Percentiles rank a stretch among this genome's conserved stretches.
These are phyloP conservation scores for Campylomormyrus tamandua DNA, from an alignment of 2,113 vertebrate species.

Conservation along the genomic window DNA sequence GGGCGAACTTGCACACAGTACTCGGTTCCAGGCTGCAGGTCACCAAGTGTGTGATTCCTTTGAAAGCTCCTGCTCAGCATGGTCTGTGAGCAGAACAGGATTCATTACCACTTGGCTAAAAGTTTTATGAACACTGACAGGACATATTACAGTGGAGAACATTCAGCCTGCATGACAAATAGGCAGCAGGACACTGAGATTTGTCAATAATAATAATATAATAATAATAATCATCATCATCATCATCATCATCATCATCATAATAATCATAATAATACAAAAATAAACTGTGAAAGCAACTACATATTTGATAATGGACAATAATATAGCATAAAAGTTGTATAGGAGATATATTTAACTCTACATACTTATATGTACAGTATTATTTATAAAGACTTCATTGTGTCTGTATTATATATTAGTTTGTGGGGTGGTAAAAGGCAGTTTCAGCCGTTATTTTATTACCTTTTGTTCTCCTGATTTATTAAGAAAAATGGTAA, in stretches of 20 bases:
- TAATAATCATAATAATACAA: neutral
- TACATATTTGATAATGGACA: neutral
- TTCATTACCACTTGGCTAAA: neutral
- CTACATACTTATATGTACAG: neutral
- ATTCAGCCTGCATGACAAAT: neutral
- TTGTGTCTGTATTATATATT: neutral
- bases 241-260: neutral
- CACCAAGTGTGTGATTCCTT: neutral
- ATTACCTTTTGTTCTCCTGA: conserved; percentile 6
- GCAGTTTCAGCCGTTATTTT: neutral
- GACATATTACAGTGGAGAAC: neutral
- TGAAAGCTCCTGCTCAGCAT: fast-evolving
- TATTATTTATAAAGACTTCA: neutral
- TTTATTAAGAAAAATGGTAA: neutral
- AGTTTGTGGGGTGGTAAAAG: neutral
- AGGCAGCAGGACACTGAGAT: neutral
- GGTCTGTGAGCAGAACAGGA: neutral
- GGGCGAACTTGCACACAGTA: conserved; percentile 44
- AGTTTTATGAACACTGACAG: neutral
- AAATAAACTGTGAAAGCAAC: neutral
- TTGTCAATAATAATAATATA: neutral
- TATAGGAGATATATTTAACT: neutral
- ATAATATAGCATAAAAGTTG: neutral
- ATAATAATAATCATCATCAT: too few species aligned
- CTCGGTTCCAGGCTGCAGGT: conserved; percentile 28